Conservation (phyloP, 2,113 vertebrate species). For the Hippocampus abdominalis region DNA sequence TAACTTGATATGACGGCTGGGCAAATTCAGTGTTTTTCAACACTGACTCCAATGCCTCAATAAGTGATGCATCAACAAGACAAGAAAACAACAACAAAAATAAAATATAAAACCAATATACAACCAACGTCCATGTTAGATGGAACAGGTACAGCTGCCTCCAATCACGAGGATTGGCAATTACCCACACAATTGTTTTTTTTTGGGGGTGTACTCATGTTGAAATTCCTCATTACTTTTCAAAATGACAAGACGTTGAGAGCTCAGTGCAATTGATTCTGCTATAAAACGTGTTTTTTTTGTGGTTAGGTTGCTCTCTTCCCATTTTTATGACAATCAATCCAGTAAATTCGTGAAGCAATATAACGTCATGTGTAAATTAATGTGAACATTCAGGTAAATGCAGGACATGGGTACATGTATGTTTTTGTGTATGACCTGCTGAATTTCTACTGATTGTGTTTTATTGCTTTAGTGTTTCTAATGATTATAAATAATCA, state of each 20-base stretch:
- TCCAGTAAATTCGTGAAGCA: background rate
- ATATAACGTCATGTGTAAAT: background rate
- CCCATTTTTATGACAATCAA: background rate
- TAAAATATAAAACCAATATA: no score
- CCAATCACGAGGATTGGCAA: background rate
- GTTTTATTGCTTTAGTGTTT: background rate
- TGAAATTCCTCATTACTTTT: background rate
- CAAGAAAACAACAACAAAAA: background rate
- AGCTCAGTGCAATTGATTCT: background rate
- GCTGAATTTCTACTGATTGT: no score
- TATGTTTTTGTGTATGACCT: background rate
- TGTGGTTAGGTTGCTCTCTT: background rate
- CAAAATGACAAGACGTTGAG: background rate
- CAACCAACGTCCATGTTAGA: background rate
- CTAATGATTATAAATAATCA: background rate
- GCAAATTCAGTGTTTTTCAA: background rate
- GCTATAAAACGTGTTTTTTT: background rate
- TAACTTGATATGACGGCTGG: conserved; percentile 12
- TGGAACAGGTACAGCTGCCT: background rate
- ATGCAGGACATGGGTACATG: background rate
- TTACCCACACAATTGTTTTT: background rate
- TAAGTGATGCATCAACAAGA: background rate
- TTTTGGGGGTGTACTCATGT: background rate
- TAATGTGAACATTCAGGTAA: background rate
- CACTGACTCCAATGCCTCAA: background rate